A percentile compares a stretch with the other conserved stretches of the same genome.
These are phyloP conservation scores for Hippopotamus amphibius DNA, from an alignment of 2,113 vertebrate species.

Conservation along the genomic window DNA sequence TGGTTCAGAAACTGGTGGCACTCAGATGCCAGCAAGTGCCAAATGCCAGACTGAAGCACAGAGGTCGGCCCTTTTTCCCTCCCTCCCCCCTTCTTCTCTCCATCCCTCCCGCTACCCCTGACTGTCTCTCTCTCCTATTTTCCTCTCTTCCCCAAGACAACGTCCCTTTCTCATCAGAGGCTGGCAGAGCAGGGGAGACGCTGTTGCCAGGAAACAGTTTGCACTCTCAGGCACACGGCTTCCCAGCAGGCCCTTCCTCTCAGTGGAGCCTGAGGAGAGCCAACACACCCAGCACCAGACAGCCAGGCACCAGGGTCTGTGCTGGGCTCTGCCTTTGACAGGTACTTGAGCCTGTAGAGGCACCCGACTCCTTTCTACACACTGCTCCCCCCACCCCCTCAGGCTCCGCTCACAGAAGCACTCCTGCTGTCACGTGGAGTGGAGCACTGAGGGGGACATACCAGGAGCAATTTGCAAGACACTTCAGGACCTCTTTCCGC, in stretches of 20 bases:
- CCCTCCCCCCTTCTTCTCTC: background rate
- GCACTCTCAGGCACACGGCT: background rate
- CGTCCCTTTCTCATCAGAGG: background rate
- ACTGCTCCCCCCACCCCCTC: background rate
- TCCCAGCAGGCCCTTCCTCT: constrained; percentile 26
- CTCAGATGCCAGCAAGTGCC: background rate
- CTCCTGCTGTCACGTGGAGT: background rate
- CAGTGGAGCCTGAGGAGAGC: background rate
- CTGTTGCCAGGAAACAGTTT: constrained; percentile 46
- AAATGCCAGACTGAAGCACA: background rate
- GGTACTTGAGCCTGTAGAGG: background rate
- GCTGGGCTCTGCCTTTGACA: background rate
- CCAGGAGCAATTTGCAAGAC: background rate
- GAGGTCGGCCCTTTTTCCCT: background rate
- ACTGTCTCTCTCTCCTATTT: background rate
- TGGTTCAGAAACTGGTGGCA: background rate
- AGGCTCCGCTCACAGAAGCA: background rate
- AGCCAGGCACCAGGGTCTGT: background rate
- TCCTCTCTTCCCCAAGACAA: no score
- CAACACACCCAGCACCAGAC: background rate
- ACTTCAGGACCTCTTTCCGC: background rate
- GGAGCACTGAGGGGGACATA: background rate
- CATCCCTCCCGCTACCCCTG: background rate
- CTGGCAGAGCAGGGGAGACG: background rate
- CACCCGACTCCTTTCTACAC: background rate